phyloP scores from a whole-genome alignment of 2,113 vertebrate species.

The Chauna torquata region DNA sequence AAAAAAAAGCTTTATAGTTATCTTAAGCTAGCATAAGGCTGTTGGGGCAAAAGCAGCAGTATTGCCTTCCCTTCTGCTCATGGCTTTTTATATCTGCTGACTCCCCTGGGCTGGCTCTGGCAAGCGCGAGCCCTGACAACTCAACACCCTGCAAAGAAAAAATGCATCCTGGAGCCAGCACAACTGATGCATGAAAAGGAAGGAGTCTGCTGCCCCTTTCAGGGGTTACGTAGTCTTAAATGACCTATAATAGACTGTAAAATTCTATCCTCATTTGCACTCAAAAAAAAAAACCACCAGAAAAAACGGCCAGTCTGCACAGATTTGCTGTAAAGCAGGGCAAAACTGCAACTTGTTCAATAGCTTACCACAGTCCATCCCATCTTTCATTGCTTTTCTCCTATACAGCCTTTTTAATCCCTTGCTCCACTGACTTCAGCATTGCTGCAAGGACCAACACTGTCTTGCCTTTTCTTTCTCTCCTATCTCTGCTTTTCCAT shows the following conservation, averaged over 20 bases:
- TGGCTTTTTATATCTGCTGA: background rate
- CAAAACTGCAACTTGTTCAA: background rate
- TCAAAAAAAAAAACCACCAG: background rate
- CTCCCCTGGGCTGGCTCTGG: rapidly evolving
- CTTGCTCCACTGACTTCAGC: background rate
- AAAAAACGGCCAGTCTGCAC: background rate
- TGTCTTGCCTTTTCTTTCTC: background rate
- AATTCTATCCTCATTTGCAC: background rate
- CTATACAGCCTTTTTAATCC: background rate
- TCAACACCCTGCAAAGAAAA: background rate
- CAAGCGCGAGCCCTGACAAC: background rate
- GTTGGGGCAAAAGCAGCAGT: background rate
- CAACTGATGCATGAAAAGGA: background rate
- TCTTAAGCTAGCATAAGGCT: background rate
- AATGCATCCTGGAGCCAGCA: background rate
- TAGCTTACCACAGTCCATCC: rapidly evolving
- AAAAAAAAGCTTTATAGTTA: background rate
- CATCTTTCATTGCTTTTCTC: background rate
- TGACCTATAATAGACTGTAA: background rate
- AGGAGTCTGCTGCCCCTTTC: background rate
- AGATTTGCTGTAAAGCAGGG: background rate
- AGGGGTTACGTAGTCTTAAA: background rate
- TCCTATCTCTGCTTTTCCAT: background rate
- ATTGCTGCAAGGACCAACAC: background rate
- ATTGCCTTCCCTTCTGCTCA: background rate